Conservation (phyloP, 2,888 invertebrate genomes). For the Lepetodrilus schrolli region DNA sequence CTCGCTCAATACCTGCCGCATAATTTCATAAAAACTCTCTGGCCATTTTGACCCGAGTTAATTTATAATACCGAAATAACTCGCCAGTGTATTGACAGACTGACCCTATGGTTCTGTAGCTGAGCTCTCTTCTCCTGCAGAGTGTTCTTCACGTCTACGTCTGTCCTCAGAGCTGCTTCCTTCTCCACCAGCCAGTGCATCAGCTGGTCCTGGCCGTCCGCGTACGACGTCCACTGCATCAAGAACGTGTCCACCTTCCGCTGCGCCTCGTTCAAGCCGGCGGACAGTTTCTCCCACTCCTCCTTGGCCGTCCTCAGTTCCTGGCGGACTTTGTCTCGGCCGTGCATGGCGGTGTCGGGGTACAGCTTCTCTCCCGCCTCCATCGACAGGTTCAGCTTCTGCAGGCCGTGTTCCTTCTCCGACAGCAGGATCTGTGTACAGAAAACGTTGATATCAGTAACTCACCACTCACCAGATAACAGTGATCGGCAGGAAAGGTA, state of each 20-base stretch:
- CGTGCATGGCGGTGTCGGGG: conserved; percentile 88
- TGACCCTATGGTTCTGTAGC: conserved; percentile 85
- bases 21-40: no score
- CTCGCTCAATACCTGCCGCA: no score
- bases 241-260: conserved; percentile 88
- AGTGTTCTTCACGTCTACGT: conserved; percentile 89
- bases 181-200: conserved; percentile 85
- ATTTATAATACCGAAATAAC: no score
- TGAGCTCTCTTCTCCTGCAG: conserved; percentile 92
- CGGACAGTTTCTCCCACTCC: conserved; percentile 76
- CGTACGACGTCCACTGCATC: conserved; percentile 93
- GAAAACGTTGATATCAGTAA: no score
- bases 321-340: conserved; percentile 87
- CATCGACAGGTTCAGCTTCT: conserved; percentile 87
- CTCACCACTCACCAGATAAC: no score
- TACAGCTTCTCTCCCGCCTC: conserved; percentile 92
- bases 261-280: conserved; percentile 86
- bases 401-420: conserved; percentile 84
- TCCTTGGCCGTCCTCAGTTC: conserved; percentile 79
- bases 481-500: no score
- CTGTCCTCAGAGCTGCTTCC: conserved; percentile 84
- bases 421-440: conserved; percentile 88
- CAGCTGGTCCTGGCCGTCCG: conserved; percentile 87
- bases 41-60: no score
- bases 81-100: no score